Percentiles rank a stretch among this genome's conserved stretches.
Evolutionary conservation across 2,888 invertebrate species (phyloP).

Genomic region (Eupithecia pulchellata): DNA sequence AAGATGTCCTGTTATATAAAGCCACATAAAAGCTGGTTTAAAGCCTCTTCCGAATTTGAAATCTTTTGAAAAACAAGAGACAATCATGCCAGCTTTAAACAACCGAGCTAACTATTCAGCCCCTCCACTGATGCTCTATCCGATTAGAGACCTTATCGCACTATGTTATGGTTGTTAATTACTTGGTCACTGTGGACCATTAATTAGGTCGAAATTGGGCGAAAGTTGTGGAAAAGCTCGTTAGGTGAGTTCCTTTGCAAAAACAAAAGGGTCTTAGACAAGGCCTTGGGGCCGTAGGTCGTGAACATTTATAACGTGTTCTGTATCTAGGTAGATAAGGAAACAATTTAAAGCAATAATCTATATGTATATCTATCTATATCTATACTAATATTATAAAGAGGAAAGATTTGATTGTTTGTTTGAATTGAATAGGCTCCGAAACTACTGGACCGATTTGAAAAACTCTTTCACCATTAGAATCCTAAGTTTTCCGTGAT

Average conservation of each 20-base stretch:
- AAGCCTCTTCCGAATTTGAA: too few relatives aligned
- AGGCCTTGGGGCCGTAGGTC: slow-evolving; percentile 1
- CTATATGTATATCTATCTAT: too few relatives aligned
- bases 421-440: too few relatives aligned
- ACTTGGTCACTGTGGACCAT: slow-evolving; percentile 23
- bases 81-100: neutral
- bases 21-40: too few relatives aligned
- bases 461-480: too few relatives aligned
- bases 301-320: slow-evolving; percentile 2
- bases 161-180: slow-evolving; percentile 15
- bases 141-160: slow-evolving; percentile 16
- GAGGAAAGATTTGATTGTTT: too few relatives aligned
- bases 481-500: too few relatives aligned
- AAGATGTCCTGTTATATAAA: too few relatives aligned
- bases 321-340: neutral
- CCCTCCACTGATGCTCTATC: neutral
- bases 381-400: too few relatives aligned
- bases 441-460: too few relatives aligned
- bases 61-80: neutral
- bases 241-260: slow-evolving; percentile 40
- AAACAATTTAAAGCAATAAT: too few relatives aligned
- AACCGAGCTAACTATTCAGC: neutral
- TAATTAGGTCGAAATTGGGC: slow-evolving; percentile 31
- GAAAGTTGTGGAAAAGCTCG: slow-evolving; percentile 36
- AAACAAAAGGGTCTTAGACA: slow-evolving; percentile 33